Evolutionary conservation across 2,888 invertebrate species (phyloP).

Genomic region (Atrina japonica): DNA sequence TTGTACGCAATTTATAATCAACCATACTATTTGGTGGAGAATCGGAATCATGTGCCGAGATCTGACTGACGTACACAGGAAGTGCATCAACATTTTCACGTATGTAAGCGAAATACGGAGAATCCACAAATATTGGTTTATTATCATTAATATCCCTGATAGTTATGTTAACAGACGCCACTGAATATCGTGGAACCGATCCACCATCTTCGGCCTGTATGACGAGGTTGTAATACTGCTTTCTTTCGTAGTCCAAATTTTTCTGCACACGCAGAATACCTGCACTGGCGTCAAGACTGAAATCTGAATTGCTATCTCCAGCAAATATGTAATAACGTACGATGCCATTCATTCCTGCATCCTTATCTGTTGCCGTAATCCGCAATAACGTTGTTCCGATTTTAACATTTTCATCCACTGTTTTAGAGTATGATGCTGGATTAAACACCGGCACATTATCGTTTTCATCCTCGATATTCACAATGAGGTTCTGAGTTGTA

Average conservation of each 20-base stretch:
- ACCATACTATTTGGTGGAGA: constrained; percentile 94
- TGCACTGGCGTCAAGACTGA: constrained; percentile 86
- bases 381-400: constrained; percentile 94
- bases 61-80: constrained; percentile 82
- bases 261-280: constrained; percentile 95
- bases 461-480: constrained; percentile 70
- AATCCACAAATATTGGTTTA: constrained; percentile 94
- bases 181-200: constrained; percentile 84
- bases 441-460: constrained; percentile 82
- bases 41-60: constrained; percentile 94
- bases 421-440: constrained; percentile 87
- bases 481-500: constrained; percentile 50
- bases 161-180: constrained; percentile 88
- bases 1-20: constrained; percentile 95
- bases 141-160: constrained; percentile 97
- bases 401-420: constrained; percentile 93
- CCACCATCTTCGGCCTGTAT: constrained; percentile 89
- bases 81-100: constrained; percentile 87
- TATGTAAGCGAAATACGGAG: constrained; percentile 95
- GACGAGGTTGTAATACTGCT: constrained; percentile 90
- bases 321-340: constrained; percentile 93
- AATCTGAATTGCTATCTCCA: constrained; percentile 86
- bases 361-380: constrained; percentile 84
- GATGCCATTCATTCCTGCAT: constrained; percentile 92
- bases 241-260: constrained; percentile 95